Evolutionary conservation across 1,140 invertebrate species (phyloP).

Genomic region (Ylistrum balloti): DNA sequence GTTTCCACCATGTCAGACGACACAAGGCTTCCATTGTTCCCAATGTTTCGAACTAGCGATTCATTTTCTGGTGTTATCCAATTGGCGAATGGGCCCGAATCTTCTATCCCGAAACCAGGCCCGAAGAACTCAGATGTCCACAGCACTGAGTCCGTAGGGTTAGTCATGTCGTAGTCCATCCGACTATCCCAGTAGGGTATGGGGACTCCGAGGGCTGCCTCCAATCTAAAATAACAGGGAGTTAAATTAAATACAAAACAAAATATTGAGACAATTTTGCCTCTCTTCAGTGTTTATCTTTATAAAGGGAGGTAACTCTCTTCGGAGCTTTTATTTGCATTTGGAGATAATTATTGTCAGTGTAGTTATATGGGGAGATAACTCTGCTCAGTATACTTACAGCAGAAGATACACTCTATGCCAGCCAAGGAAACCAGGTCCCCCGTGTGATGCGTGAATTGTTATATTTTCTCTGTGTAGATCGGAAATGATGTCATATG

Average conservation of each 20-base stretch:
- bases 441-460: constrained; percentile 46
- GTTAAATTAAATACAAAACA: no score
- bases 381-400: constrained; percentile 48
- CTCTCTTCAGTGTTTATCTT: no score
- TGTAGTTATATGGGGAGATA: not conserved
- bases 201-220: constrained; percentile 43
- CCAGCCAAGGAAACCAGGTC: constrained; percentile 60
- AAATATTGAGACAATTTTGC: no score
- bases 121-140: not conserved
- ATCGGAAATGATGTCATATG: constrained; percentile 4
- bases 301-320: no score
- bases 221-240: constrained; percentile 36
- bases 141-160: not conserved
- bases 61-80: constrained; percentile 42
- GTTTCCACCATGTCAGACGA: not conserved
- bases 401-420: constrained; percentile 58
- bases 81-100: constrained; percentile 45
- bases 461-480: not conserved
- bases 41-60: constrained; percentile 41
- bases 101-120: not conserved
- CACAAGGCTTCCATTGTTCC: constrained; percentile 40
- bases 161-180: constrained; percentile 42
- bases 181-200: constrained; percentile 53
- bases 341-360: not conserved
- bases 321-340: no score